Percentiles rank a stretch among this genome's conserved stretches.
Conservation (phyloP, 2,888 invertebrate species). For the Phengaris alcon region DNA sequence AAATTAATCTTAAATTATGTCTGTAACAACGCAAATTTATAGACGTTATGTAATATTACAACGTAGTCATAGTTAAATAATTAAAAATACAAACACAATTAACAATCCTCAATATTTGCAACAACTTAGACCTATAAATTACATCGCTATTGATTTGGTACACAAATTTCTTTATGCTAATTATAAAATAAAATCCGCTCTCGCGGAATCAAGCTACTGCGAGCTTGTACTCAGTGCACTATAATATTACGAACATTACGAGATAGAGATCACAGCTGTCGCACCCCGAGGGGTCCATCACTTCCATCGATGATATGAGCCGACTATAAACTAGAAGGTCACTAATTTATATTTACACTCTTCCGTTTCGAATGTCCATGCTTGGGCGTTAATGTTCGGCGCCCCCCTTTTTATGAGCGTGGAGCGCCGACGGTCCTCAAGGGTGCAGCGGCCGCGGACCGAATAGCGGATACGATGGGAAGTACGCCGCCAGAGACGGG, state of each 20-base stretch:
- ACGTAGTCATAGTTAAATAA: constrained; percentile 46
- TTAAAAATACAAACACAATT: constrained; percentile 71
- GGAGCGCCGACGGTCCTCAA: constrained; percentile 88
- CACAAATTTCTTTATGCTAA: constrained; percentile 76
- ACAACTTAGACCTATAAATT: constrained; percentile 72
- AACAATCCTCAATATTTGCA: constrained; percentile 72
- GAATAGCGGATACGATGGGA: constrained; percentile 93
- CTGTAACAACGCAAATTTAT: constrained; percentile 9
- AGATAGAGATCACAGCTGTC: constrained; percentile 78
- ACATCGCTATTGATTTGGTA: constrained; percentile 75
- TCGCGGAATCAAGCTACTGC: constrained; percentile 53
- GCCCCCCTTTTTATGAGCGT: constrained; percentile 82
- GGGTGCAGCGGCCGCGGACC: constrained; percentile 85
- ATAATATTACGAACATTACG: constrained; percentile 67
- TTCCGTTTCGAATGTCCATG: constrained; percentile 68
- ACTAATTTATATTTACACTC: constrained; percentile 71
- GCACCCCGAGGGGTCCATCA: constrained; percentile 57
- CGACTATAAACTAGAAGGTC: constrained; percentile 66
- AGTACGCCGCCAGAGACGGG: constrained; percentile 89
- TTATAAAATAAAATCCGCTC: constrained; percentile 66
- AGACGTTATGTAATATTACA: constrained; percentile 2
- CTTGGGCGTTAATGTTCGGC: constrained; percentile 75
- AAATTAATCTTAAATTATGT: constrained; percentile 16
- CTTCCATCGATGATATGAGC: constrained; percentile 74
- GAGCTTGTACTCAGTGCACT: constrained; percentile 61